Evolutionary conservation across 2,888 invertebrate genomes (phyloP).

Genomic region (Aelia acuminata): DNA sequence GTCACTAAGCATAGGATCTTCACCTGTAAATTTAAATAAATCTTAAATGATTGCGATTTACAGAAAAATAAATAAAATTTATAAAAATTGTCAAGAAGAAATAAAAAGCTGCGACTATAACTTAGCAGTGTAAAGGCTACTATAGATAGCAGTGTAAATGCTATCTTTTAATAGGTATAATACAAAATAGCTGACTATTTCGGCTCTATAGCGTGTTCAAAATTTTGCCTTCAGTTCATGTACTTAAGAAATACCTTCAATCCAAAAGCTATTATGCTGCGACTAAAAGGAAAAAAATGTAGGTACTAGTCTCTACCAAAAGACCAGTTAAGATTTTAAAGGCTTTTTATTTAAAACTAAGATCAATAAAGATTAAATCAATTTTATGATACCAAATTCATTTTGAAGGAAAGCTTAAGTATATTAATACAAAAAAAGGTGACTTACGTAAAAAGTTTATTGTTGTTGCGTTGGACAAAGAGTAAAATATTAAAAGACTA

Average conservation of each 20-base stretch:
- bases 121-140: too few relatives aligned
- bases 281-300: neutral
- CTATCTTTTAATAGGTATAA: neutral
- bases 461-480: too few relatives aligned
- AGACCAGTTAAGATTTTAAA: neutral
- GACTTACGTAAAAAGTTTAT: neutral
- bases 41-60: neutral
- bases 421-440: neutral
- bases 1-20: constrained; percentile 92
- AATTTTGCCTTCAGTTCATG: neutral
- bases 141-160: constrained; percentile 28
- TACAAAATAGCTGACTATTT: neutral
- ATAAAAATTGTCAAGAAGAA: neutral
- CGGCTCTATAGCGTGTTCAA: constrained; percentile 4
- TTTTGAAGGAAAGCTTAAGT: too few relatives aligned
- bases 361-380: too few relatives aligned
- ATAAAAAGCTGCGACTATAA: constrained; percentile 4
- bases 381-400: too few relatives aligned
- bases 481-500: too few relatives aligned
- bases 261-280: neutral
- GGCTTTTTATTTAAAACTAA: neutral
- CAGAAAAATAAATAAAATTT: neutral
- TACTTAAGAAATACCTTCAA: neutral
- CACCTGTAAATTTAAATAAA: constrained; percentile 75
- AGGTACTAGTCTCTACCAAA: neutral